A percentile compares a stretch with the other conserved stretches of the same genome.
Evolutionary conservation across 2,113 vertebrate species (phyloP).

Genomic region (Verasper variegatus): DNA sequence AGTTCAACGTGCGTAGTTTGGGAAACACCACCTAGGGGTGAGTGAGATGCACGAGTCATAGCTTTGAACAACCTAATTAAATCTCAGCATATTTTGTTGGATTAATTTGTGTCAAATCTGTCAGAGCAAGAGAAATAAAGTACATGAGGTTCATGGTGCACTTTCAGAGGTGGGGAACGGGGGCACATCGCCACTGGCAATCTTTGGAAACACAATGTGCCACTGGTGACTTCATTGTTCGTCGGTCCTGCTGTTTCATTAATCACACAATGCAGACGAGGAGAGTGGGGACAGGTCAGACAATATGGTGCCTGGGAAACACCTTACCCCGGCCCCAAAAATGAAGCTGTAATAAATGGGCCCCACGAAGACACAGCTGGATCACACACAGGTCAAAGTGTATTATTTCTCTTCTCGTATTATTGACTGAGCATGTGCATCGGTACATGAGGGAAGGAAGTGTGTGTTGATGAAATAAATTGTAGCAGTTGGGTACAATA

Average conservation of each 20-base stretch:
- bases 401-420: background rate
- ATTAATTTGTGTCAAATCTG: slow-evolving; percentile 4
- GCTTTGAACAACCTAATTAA: background rate
- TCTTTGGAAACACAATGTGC: slow-evolving; percentile 52
- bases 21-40: slow-evolving; percentile 14
- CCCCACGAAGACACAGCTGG: slow-evolving; percentile 57
- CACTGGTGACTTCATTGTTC: slow-evolving; percentile 67
- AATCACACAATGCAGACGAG: slow-evolving; percentile 50
- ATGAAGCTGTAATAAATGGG: slow-evolving; percentile 65
- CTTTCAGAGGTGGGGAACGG: slow-evolving; percentile 46
- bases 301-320: slow-evolving; percentile 66
- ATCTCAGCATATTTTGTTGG: background rate
- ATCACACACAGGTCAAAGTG: slow-evolving; percentile 17
- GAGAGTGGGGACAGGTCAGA: slow-evolving; percentile 48
- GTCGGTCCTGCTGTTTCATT: slow-evolving; percentile 53
- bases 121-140: background rate
- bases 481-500: background rate
- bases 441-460: background rate
- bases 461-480: background rate
- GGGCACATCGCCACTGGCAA: slow-evolving; percentile 34
- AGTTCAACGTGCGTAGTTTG: background rate
- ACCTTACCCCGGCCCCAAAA: slow-evolving; percentile 30
- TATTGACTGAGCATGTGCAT: background rate
- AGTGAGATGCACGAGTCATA: background rate
- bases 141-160: slow-evolving; percentile 14